Evolutionary conservation across 1,140 invertebrate genomes (phyloP).

Genomic region (Babylonia areolata): DNA sequence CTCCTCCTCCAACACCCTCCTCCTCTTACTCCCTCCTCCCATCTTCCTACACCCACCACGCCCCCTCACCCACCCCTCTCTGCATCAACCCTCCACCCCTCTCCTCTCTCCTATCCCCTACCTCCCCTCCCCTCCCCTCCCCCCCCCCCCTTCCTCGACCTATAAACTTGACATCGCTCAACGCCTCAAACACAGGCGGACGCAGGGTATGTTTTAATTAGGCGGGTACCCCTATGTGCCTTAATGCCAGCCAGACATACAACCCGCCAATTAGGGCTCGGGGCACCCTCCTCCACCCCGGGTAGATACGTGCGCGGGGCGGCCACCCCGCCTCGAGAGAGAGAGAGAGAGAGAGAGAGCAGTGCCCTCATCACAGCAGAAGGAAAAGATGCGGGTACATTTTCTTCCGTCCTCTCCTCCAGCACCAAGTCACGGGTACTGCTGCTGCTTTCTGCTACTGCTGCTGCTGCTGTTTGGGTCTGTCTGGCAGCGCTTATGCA

Average conservation of each 20-base stretch:
- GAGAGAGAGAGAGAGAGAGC: neutral
- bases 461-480: neutral
- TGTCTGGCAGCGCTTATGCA: neutral
- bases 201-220: slow-evolving; percentile 25
- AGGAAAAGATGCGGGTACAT: slow-evolving; percentile 16
- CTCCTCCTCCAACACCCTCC: no score
- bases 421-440: no score
- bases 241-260: neutral
- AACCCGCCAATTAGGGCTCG: slow-evolving; percentile 8
- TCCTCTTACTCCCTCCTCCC: no score
- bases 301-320: neutral
- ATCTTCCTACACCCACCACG: no score
- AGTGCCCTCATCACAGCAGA: no score
- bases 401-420: neutral
- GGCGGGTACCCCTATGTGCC: slow-evolving; percentile 26
- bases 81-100: no score
- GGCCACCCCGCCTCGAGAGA: slow-evolving; percentile 12
- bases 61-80: no score
- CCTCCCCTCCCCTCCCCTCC: no score
- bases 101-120: no score
- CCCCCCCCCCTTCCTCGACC: no score
- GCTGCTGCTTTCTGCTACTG: no score
- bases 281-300: neutral
- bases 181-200: neutral
- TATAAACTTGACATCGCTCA: neutral